Evolutionary conservation across 2,797 vertebrate species (phyloP).

Genomic region (Sciurus vulgaris): DNA sequence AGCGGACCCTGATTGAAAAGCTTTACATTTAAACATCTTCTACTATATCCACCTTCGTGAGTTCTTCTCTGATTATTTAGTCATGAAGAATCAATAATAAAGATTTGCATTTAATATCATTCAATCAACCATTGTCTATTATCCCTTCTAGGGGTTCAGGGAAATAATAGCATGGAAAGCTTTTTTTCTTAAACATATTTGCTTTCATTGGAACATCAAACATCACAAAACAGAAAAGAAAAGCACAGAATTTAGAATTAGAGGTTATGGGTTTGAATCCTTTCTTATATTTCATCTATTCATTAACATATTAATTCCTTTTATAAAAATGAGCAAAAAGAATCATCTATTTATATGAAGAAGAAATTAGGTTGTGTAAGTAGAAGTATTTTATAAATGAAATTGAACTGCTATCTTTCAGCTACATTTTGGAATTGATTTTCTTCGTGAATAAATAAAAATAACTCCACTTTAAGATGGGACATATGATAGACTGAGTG

Average conservation of each 20-base stretch:
- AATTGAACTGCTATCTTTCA: neutral
- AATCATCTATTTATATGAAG: neutral
- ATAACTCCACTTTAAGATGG: neutral
- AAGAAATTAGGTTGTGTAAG: neutral
- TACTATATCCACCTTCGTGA: neutral
- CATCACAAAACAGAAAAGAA: neutral
- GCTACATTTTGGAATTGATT: neutral
- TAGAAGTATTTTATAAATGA: neutral
- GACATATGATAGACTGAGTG: neutral
- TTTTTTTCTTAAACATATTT: neutral
- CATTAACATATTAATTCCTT: neutral
- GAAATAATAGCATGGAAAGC: neutral
- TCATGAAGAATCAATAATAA: neutral
- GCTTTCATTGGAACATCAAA: neutral
- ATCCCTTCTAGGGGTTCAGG: neutral
- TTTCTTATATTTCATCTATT: constrained; percentile 7
- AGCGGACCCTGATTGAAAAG: neutral
- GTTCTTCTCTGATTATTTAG: neutral
- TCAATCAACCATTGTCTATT: neutral
- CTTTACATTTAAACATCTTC: neutral
- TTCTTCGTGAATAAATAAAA: neutral
- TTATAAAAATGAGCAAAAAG: neutral
- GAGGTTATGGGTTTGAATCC: neutral
- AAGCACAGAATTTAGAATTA: neutral
- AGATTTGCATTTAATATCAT: neutral